Conservation (phyloP, 2,113 vertebrate species). For the Kryptolebias marmoratus region DNA sequence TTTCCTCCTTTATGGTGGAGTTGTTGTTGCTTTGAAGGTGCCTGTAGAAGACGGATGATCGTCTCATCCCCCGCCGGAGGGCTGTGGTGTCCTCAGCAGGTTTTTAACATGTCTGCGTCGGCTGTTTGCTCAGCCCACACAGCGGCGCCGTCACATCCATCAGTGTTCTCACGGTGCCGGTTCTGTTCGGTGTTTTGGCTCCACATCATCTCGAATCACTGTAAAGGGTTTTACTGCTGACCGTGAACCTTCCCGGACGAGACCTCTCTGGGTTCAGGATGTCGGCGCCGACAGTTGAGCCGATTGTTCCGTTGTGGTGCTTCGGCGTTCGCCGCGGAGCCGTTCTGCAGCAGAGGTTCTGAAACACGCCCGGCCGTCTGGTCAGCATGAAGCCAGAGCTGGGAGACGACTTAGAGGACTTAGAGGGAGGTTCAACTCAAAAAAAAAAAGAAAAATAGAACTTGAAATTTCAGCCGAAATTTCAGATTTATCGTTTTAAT, state of each 20-base stretch:
- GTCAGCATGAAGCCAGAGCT: neutral
- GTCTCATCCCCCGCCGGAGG: neutral
- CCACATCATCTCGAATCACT: slow-evolving; percentile 28
- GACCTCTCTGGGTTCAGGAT: neutral
- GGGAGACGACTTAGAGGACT: neutral
- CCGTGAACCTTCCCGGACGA: slow-evolving; percentile 6
- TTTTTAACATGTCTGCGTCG: slow-evolving; percentile 36
- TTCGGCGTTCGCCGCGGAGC: neutral
- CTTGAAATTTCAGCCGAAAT: too few species aligned
- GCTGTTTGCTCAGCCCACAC: slow-evolving; percentile 28
- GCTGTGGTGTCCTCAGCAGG: neutral
- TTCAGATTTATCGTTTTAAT: too few species aligned
- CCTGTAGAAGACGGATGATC: neutral
- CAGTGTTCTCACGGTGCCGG: neutral
- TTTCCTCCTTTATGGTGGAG: too few species aligned
- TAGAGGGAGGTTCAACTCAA: too few species aligned
- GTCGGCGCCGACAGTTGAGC: neutral
- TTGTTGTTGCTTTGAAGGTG: neutral
- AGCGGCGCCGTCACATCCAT: slow-evolving; percentile 45
- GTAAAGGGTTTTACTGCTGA: slow-evolving; percentile 16
- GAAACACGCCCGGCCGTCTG: neutral
- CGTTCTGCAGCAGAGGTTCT: neutral
- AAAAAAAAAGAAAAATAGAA: too few species aligned
- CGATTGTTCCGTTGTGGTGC: neutral
- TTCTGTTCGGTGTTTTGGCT: slow-evolving; percentile 21